phyloP scores from a whole-genome alignment of 2,888 invertebrate genomes.

The Ommatoiulus sabulosus region DNA sequence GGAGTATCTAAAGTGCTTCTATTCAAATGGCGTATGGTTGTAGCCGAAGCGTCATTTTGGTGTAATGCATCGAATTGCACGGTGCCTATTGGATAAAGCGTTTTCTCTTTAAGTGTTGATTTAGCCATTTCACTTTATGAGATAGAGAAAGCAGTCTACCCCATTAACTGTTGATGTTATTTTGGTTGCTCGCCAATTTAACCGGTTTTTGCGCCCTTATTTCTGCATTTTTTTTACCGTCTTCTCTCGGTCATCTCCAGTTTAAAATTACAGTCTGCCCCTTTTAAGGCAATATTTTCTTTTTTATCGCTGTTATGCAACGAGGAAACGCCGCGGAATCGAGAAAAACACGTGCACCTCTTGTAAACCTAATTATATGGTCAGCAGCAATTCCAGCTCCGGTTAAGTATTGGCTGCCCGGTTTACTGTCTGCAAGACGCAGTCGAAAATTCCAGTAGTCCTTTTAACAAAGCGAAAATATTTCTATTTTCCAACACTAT shows the following conservation, averaged over 20 bases:
- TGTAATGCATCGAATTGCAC: slow-evolving; percentile 22
- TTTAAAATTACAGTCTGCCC: slow-evolving; percentile 7
- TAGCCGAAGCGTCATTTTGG: not conserved
- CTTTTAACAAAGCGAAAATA: slow-evolving; percentile 13
- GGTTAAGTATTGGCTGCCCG: slow-evolving; percentile 15
- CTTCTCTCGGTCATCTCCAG: not conserved
- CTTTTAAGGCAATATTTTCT: slow-evolving; percentile 24
- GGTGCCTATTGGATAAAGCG: not conserved
- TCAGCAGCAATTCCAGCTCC: not conserved
- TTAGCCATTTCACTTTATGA: slow-evolving; percentile 34
- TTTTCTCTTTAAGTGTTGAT: slow-evolving; percentile 34
- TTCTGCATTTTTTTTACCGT: slow-evolving; percentile 14
- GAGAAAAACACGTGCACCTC: slow-evolving; percentile 6
- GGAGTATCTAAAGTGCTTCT: not conserved
- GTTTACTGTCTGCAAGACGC: slow-evolving; percentile 6
- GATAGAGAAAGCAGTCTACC: slow-evolving; percentile 20
- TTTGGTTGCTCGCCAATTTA: slow-evolving; percentile 28
- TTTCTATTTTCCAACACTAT: not conserved
- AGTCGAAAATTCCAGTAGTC: not conserved
- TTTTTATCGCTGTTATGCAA: slow-evolving; percentile 20
- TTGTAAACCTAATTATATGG: slow-evolving; percentile 9
- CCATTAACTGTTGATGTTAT: slow-evolving; percentile 34
- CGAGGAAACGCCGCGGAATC: not conserved
- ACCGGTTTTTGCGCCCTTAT: slow-evolving; percentile 14
- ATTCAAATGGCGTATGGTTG: not conserved